Evolutionary conservation across 92 coral and sea anemone genomes (phyloP).

Genomic region (Porites rus): DNA sequence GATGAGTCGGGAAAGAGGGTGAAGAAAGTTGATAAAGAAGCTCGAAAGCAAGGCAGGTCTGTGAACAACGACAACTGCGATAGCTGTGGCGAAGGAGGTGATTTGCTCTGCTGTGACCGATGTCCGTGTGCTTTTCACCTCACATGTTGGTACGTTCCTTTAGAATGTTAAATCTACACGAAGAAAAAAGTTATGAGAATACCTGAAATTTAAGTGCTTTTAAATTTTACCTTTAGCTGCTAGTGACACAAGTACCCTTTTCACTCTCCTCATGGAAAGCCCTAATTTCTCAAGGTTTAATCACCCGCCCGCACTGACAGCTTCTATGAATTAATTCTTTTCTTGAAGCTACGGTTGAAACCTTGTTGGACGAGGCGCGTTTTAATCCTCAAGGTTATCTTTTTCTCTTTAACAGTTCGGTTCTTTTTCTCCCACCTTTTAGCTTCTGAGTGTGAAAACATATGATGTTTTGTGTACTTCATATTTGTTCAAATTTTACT

Average conservation of each 20-base stretch:
- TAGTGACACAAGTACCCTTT: neutral
- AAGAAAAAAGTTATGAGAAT: neutral
- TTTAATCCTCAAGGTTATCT: neutral
- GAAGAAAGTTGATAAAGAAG: constrained; percentile 88
- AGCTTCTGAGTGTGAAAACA: neutral
- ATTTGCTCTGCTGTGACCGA: constrained; percentile 94
- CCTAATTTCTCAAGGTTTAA: neutral
- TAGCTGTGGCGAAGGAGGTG: constrained; percentile 99
- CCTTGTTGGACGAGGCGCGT: neutral
- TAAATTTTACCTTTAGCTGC: neutral
- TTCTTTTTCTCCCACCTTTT: neutral
- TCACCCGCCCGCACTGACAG: constrained; percentile 35
- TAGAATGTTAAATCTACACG: neutral
- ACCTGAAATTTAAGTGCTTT: neutral
- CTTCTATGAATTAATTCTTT: constrained; percentile 26
- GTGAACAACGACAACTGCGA: constrained; percentile 97
- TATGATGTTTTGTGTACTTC: neutral
- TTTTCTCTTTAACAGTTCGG: neutral
- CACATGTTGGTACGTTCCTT: constrained; percentile 90
- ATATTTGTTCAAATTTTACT: neutral
- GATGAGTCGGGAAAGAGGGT: constrained; percentile 76
- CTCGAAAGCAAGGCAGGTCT: constrained; percentile 87
- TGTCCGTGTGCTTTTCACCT: constrained; percentile 99
- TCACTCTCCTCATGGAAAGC: neutral
- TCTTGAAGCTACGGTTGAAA: neutral